These are phyloP conservation scores for Pharmacophagus antenor DNA, from an alignment of 2,888 invertebrate genomes.

Conservation along the genomic window DNA sequence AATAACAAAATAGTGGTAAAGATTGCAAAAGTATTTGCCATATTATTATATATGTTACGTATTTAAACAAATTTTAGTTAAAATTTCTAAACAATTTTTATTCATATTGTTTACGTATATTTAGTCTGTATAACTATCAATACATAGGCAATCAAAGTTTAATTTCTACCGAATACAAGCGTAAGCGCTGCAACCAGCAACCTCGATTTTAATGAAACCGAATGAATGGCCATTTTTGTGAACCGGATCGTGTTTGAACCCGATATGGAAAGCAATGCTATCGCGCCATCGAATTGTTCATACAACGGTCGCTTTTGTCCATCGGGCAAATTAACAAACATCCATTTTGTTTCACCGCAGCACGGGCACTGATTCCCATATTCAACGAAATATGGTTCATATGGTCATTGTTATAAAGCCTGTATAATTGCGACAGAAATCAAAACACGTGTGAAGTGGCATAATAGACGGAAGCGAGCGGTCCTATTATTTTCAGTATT, in stretches of 20 bases:
- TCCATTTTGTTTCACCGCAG: conserved; percentile 15
- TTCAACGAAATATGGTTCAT: conserved; percentile 9
- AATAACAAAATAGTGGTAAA: neutral
- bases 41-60: too few species aligned
- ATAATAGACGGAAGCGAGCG: conserved; percentile 5
- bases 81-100: too few species aligned
- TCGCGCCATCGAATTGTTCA: conserved; percentile 24
- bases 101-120: too few species aligned
- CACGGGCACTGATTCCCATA: conserved; percentile 1
- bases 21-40: too few species aligned
- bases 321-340: conserved; percentile 25
- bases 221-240: conserved; percentile 26
- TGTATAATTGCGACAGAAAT: neutral
- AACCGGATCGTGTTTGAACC: conserved; percentile 18
- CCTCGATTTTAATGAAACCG: conserved; percentile 22
- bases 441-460: conserved; percentile 3
- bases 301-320: conserved; percentile 32
- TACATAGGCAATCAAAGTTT: too few species aligned
- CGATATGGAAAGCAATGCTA: conserved; percentile 15
- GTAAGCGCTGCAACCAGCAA: too few species aligned
- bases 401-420: conserved; percentile 7
- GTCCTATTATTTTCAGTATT: conserved; percentile 1
- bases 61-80: too few species aligned
- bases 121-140: too few species aligned
- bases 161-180: neutral